These are phyloP conservation scores for Sula dactylatra DNA, from an alignment of 2,113 vertebrate genomes.

Conservation along the genomic window DNA sequence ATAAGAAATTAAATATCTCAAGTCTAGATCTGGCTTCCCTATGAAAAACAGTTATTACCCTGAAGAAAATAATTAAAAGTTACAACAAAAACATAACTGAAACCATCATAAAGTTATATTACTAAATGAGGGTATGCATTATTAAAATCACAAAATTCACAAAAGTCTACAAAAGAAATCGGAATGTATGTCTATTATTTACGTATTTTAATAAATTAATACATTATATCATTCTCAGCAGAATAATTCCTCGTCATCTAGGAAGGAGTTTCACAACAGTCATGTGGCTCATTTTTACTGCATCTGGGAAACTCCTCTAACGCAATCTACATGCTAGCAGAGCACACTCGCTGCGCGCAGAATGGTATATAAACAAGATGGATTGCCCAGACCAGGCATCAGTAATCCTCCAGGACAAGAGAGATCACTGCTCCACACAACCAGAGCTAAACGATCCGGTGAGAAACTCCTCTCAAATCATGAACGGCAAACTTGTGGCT, in stretches of 20 bases:
- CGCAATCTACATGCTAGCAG: slow-evolving; percentile 20
- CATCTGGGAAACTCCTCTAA: slow-evolving; percentile 76
- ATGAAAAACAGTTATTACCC: not conserved
- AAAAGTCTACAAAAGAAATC: not conserved
- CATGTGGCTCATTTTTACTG: slow-evolving; percentile 65
- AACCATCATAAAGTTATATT: not conserved
- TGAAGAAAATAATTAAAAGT: not conserved
- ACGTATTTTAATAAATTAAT: not conserved
- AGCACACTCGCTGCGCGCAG: not conserved
- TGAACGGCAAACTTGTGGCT: slow-evolving; percentile 35
- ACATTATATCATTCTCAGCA: not conserved
- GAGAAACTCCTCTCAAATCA: not conserved
- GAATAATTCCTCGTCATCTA: not conserved
- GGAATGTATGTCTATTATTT: not conserved
- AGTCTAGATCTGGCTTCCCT: not conserved
- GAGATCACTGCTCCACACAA: not conserved
- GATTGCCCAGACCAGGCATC: not conserved
- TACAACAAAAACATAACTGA: not conserved
- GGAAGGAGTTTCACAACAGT: slow-evolving; percentile 28
- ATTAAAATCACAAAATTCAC: not conserved
- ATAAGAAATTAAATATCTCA: not conserved
- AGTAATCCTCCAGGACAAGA: not conserved
- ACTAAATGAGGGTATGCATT: not conserved
- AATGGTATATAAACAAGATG: slow-evolving; percentile 42
- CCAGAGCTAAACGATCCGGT: not conserved